Evolutionary conservation across 2,113 vertebrate genomes (phyloP), one percentile per base, ranked within the genome.

Genomic region (Syngnathus typhle): DNA sequence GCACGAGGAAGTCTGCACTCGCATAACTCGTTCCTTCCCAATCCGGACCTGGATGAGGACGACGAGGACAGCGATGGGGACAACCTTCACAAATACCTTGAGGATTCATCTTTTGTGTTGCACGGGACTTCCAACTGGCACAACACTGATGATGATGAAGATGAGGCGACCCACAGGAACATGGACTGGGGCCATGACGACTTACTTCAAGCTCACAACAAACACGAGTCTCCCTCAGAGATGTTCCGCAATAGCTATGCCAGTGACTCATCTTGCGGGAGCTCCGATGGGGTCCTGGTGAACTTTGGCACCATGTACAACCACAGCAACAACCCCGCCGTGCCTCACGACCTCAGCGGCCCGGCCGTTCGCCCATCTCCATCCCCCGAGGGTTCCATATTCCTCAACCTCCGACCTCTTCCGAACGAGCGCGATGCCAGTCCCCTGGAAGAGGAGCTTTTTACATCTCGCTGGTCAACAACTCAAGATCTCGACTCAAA

Each of bases 271-370:
- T 98, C 95, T 68, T 96, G 94, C 81, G 96, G 94, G 86, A 97
- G 95, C 54, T 98, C 95, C 0, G 95, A 99, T 0, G 96, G 97
- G 0, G 85, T 98, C 56, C 87, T 98, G 43, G 95, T 98, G 69
- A 98, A 95, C 71, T 96, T 98, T 88, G 96, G 93, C 75, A 83
- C 97, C 27, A 96, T 99, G 64, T 98, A 98, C 83, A 91, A 92
- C 87, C 93, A 92, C 67, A 93, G 91, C 89, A 96, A 93, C 19
- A 91, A 89, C 67, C 93, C 90, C 3, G 88, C 94, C 66, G 91
- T 84, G 1, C 91, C 94, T 59, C 75, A 75, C 0, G 94, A 93
- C 70, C 88, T 95, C 71, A 92, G 93, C 82, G 93, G 93, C 82
- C 94, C 95, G 1, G 87, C 83, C 46, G 79, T 82, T 9, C 82